phyloP scores from a whole-genome alignment of 2,888 invertebrate species.

The Mythimna impura region DNA sequence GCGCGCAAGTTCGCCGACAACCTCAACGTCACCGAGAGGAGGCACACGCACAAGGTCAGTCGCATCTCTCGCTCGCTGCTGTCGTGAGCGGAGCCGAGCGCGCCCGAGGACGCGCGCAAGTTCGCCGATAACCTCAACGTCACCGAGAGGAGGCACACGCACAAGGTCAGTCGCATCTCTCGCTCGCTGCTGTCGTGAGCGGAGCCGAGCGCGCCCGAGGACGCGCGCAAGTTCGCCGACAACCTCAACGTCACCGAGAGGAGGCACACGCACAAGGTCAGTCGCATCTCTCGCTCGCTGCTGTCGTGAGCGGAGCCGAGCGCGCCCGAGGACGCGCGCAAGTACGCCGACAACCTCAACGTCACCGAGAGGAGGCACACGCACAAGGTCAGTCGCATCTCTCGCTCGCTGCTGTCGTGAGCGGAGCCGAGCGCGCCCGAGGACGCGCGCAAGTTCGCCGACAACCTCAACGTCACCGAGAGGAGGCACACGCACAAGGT shows the following conservation, averaged over 20 bases:
- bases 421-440: background rate
- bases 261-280: conserved; percentile 47
- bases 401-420: no score
- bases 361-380: conserved; percentile 45
- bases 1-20: background rate
- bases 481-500: conserved; percentile 64
- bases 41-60: conserved; percentile 32
- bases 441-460: background rate
- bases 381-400: background rate
- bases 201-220: no score
- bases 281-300: conserved; percentile 83
- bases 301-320: conserved; percentile 69
- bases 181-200: no score
- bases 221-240: no score
- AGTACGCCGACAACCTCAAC: conserved; percentile 13
- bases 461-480: conserved; percentile 30
- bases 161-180: background rate
- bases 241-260: no score
- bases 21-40: conserved; percentile 35
- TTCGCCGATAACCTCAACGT: conserved; percentile 20
- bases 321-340: background rate
- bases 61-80: no score
- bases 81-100: conserved; percentile 9
- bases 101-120: background rate
- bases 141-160: conserved; percentile 45